Percentiles rank a stretch among this genome's conserved stretches.
These are phyloP conservation scores for Meiosimyza decipiens DNA, from an alignment of 2,888 invertebrate genomes.

Conservation along the genomic window DNA sequence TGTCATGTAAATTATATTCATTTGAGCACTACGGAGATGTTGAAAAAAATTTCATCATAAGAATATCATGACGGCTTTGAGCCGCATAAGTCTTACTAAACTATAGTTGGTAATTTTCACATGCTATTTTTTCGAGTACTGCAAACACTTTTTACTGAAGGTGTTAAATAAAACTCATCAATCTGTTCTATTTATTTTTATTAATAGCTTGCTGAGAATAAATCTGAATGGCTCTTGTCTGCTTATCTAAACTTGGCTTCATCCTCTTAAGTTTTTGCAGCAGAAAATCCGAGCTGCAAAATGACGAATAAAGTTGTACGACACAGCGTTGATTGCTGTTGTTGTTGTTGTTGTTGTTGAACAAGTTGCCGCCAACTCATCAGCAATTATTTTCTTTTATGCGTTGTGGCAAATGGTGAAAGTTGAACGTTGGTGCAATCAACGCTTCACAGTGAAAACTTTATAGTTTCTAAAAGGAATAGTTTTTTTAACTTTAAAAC, in stretches of 20 bases:
- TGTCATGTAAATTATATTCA: too few relatives aligned
- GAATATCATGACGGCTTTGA: too few relatives aligned
- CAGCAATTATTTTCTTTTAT: slow-evolving; percentile 13
- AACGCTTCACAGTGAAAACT: too few relatives aligned
- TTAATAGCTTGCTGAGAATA: not conserved
- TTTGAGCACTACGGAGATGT: too few relatives aligned
- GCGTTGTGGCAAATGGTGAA: not conserved
- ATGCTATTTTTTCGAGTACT: too few relatives aligned
- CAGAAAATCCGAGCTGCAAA: not conserved
- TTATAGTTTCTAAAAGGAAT: too few relatives aligned
- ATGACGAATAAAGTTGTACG: slow-evolving; percentile 14
- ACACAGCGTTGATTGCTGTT: not conserved
- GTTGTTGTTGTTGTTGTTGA: not conserved
- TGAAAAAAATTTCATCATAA: too few relatives aligned
- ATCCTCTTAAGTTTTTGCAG: not conserved
- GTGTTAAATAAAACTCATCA: too few relatives aligned
- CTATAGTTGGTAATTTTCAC: too few relatives aligned
- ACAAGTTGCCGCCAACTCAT: not conserved
- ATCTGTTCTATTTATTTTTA: not conserved
- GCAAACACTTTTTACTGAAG: too few relatives aligned
- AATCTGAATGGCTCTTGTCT: slow-evolving; percentile 10
- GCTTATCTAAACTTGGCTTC: slow-evolving; percentile 20
- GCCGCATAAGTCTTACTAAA: too few relatives aligned
- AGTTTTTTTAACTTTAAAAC: too few relatives aligned
- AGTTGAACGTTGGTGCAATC: not conserved